A percentile compares a stretch with the other conserved stretches of the same genome.
Evolutionary conservation across 2,113 vertebrate species (phyloP).

Genomic region (Burhinus oedicnemus): DNA sequence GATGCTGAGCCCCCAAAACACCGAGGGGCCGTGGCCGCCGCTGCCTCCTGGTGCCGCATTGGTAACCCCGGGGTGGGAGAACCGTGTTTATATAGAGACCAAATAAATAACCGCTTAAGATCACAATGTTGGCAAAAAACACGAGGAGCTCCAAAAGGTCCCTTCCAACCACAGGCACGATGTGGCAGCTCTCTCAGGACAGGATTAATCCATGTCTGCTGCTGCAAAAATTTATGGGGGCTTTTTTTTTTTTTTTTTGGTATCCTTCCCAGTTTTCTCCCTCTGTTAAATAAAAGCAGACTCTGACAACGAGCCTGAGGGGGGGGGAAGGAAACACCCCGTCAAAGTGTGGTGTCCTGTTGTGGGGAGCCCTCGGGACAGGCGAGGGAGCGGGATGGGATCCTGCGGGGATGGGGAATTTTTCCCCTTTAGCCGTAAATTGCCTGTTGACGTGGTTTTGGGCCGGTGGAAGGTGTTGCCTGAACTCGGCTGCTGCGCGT

Average conservation of each 20-base stretch:
- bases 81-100: not conserved
- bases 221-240: not conserved
- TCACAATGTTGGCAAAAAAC: not conserved
- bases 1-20: not conserved
- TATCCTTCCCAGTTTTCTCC: not conserved
- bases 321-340: not conserved
- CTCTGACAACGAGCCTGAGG: not conserved
- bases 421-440: not conserved
- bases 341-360: rapidly evolving
- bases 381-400: rapidly evolving
- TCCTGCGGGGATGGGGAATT: not conserved
- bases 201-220: not conserved
- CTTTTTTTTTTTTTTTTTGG: not conserved
- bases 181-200: not conserved
- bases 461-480: not conserved
- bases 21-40: rapidly evolving
- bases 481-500: rapidly evolving
- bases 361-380: not conserved
- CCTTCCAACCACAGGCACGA: not conserved
- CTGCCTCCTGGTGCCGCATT: not conserved
- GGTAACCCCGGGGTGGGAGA: not conserved
- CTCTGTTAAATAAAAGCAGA: not conserved
- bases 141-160: not conserved
- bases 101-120: not conserved
- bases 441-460: rapidly evolving